Evolutionary conservation across 2,888 invertebrate genomes (phyloP).

Genomic region (Dasysyrphus tricinctus): DNA sequence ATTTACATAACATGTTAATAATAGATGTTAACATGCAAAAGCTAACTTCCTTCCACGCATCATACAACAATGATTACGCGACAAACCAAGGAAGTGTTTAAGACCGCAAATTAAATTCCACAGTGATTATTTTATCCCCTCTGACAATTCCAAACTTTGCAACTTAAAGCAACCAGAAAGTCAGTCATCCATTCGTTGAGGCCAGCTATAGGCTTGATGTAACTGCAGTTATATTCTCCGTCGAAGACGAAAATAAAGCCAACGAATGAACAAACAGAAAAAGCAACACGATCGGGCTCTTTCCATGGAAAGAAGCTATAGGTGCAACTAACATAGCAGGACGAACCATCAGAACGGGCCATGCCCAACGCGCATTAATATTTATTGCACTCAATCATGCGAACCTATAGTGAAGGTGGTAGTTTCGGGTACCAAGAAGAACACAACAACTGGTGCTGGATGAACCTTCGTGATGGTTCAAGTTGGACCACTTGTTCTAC

Average conservation of each 20-base stretch:
- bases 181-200: neutral
- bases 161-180: slow-evolving; percentile 13
- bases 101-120: slow-evolving; percentile 54
- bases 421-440: slow-evolving; percentile 29
- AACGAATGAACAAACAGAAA: slow-evolving; percentile 34
- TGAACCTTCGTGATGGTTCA: slow-evolving; percentile 33
- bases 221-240: slow-evolving; percentile 19
- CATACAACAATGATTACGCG: slow-evolving; percentile 14
- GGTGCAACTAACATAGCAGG: slow-evolving; percentile 19
- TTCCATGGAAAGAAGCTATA: slow-evolving; percentile 7
- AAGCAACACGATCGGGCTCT: slow-evolving; percentile 42
- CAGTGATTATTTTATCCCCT: slow-evolving; percentile 52
- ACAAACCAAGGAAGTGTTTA: slow-evolving; percentile 54
- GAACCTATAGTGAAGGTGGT: slow-evolving; percentile 46
- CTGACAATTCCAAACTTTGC: slow-evolving; percentile 5
- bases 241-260: slow-evolving; percentile 6
- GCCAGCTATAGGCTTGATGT: slow-evolving; percentile 19
- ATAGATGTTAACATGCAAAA: slow-evolving; percentile 20
- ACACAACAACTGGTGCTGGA: slow-evolving; percentile 1
- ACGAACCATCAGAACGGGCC: slow-evolving; percentile 20
- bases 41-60: slow-evolving; percentile 27
- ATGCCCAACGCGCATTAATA: slow-evolving; percentile 61
- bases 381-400: slow-evolving; percentile 74
- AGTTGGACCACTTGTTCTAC: slow-evolving; percentile 62
- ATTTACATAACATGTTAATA: slow-evolving; percentile 10